These are phyloP conservation scores for Crepidodera aurea DNA, from an alignment of 2,888 invertebrate genomes.

Conservation along the genomic window DNA sequence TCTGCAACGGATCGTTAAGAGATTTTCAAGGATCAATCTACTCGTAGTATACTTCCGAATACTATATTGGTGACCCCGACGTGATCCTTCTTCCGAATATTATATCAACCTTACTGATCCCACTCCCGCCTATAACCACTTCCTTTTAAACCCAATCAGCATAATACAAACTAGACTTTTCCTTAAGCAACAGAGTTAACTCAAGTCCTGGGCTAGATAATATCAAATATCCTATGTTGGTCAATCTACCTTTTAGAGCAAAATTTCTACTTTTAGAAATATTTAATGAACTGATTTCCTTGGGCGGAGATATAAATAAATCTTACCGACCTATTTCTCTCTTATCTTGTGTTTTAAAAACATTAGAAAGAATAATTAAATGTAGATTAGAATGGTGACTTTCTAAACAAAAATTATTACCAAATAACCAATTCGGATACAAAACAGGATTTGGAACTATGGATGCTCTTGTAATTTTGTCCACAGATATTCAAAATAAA, in stretches of 20 bases:
- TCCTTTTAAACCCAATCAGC: background rate
- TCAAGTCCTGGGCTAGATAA: too few species aligned
- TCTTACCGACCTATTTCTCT: conserved; percentile 15
- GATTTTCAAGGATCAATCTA: too few species aligned
- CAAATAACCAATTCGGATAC: conserved; percentile 1
- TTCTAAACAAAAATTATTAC: background rate
- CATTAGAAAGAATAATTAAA: conserved; percentile 1
- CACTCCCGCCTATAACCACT: background rate
- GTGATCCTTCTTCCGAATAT: too few species aligned
- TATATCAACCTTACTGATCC: too few species aligned
- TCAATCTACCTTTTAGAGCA: background rate
- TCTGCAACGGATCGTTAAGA: too few species aligned
- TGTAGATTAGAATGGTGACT: conserved; percentile 3
- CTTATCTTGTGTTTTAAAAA: conserved; percentile 7
- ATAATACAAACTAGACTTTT: background rate
- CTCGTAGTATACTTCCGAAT: background rate
- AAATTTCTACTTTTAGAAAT: background rate
- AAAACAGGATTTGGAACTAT: background rate
- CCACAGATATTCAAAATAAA: background rate
- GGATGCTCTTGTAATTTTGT: background rate
- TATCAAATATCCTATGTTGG: too few species aligned
- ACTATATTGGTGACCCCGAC: too few species aligned
- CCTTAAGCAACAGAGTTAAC: too few species aligned
- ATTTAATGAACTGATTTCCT: background rate
- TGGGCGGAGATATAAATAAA: background rate